Evolutionary conservation across 2,888 invertebrate genomes (phyloP).

Genomic region (Hymenopus coronatus): DNA sequence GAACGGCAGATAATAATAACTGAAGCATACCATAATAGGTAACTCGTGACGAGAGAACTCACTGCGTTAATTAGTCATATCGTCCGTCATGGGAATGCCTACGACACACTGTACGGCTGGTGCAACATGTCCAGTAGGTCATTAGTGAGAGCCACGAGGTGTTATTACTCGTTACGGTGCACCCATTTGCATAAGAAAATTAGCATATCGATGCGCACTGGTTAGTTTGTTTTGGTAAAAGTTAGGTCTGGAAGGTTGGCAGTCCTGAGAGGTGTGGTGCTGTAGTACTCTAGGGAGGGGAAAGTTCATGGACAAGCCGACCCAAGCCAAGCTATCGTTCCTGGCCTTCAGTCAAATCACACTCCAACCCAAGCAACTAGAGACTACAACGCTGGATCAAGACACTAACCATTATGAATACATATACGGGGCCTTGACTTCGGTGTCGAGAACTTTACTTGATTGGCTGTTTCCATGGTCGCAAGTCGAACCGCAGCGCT

Average conservation of each 20-base stretch:
- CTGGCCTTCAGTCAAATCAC: not conserved
- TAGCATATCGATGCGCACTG: not conserved
- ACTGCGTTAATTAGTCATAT: no score
- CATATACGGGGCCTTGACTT: not conserved
- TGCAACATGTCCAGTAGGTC: not conserved
- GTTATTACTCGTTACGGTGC: not conserved
- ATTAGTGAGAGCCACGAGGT: not conserved
- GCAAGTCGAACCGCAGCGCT: no score
- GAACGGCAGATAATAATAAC: no score
- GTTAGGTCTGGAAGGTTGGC: not conserved
- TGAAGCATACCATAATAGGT: no score
- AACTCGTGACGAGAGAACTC: no score
- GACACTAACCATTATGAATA: not conserved
- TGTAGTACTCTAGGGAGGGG: not conserved
- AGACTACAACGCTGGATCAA: not conserved
- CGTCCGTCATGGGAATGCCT: not conserved
- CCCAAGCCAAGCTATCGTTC: not conserved
- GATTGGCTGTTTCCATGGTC: not conserved
- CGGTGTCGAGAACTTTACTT: not conserved
- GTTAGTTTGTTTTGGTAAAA: not conserved
- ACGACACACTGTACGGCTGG: not conserved
- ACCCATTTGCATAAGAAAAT: not conserved
- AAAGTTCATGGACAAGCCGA: conserved; percentile 10
- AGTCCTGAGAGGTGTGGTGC: not conserved
- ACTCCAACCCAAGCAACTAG: not conserved